These are phyloP conservation scores for Ophonus ardosiacus DNA, from an alignment of 2,888 invertebrate genomes.

Conservation along the genomic window DNA sequence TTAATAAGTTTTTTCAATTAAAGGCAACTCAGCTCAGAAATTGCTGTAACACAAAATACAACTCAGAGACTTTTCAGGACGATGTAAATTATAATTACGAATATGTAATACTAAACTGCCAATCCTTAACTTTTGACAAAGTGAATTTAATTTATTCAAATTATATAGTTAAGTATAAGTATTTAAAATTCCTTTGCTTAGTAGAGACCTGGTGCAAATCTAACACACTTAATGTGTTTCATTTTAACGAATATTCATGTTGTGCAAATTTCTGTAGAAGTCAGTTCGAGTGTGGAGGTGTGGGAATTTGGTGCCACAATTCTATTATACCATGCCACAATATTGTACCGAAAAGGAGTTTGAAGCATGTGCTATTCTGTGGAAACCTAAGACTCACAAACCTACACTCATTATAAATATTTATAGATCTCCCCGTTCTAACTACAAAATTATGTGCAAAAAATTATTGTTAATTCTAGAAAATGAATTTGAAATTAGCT, in stretches of 20 bases:
- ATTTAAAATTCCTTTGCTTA: not conserved
- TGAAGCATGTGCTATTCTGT: no score
- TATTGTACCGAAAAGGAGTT: no score
- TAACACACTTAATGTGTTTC: not conserved
- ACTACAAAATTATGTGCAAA: no score
- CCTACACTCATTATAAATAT: no score
- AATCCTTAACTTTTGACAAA: not conserved
- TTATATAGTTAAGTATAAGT: not conserved
- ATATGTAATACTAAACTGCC: not conserved
- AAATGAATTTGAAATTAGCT: no score
- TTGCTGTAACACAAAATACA: not conserved
- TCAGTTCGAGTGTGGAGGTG: not conserved
- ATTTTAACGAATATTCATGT: not conserved
- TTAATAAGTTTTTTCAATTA: not conserved
- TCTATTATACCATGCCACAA: no score
- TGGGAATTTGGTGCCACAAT: not conserved
- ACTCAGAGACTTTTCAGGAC: not conserved
- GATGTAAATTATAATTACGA: not conserved
- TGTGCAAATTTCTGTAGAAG: not conserved
- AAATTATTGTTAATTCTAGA: no score
- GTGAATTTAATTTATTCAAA: not conserved
- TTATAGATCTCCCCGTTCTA: no score
- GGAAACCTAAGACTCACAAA: no score
- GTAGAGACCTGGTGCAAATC: not conserved
- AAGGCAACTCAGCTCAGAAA: not conserved